A percentile compares a stretch with the other conserved stretches of the same genome.
These are phyloP conservation scores for Lepus townsendii DNA, from an alignment of 2,797 vertebrate genomes.

Conservation along the genomic window DNA sequence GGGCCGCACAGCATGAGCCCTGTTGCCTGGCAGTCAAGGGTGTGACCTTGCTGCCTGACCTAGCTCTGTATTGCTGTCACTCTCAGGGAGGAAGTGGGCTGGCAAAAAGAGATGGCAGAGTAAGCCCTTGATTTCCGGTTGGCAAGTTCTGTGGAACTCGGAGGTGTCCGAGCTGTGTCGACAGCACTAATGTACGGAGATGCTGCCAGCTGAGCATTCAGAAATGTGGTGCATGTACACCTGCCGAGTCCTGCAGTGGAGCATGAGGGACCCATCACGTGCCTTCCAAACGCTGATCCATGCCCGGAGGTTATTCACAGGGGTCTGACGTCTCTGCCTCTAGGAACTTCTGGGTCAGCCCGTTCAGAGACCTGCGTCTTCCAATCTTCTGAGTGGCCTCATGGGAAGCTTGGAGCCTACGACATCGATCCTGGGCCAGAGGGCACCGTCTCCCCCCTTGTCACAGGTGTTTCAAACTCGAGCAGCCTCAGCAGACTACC, in stretches of 20 bases:
- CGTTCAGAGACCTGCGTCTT: conserved; percentile 90
- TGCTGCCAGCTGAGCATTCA: conserved; percentile 30
- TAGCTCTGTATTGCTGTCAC: not conserved
- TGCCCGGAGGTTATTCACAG: conserved; percentile 52
- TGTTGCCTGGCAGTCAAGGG: not conserved
- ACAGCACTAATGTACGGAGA: conserved; percentile 33
- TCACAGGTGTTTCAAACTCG: conserved; percentile 93
- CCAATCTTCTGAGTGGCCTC: conserved; percentile 92
- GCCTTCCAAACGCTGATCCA: not conserved
- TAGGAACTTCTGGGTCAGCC: conserved; percentile 95
- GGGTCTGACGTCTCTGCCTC: conserved; percentile 48
- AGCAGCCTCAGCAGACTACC: conserved; percentile 94
- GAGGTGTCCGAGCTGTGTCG: conserved; percentile 20
- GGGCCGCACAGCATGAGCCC: not conserved
- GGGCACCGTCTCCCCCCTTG: conserved; percentile 93
- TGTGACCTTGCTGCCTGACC: not conserved
- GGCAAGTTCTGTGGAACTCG: conserved; percentile 42
- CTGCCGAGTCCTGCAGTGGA: not conserved
- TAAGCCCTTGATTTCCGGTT: conserved; percentile 32
- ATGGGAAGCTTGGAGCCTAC: conserved; percentile 92
- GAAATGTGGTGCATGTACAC: not conserved
- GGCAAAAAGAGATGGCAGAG: not conserved
- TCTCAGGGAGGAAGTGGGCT: not conserved
- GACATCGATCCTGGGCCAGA: conserved; percentile 90
- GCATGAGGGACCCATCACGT: not conserved